Evolutionary conservation across 2,113 vertebrate species (phyloP), one percentile per base, ranked within the genome.

Genomic region (Atractosteus spatula): DNA sequence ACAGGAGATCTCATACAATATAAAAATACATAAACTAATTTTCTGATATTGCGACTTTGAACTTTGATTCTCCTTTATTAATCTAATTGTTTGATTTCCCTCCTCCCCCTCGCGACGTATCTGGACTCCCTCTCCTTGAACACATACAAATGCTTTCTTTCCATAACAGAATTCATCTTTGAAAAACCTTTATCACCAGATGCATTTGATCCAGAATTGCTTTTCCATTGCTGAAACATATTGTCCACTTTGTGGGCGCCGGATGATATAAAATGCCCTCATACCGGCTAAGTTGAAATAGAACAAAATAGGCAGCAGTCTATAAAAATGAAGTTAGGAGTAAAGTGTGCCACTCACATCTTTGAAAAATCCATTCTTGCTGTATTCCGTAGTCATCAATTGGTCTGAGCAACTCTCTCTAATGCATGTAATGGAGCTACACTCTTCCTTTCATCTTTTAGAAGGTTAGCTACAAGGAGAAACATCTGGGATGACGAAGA

Each of bases 351-450:
- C 94, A 94, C 95, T 98, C 93, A 95, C 94, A 92, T 92, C 88
- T 94, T 87, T 82, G 93, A 93, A 90, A 94, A 92, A 93, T 88
- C 91, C 92, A 92, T 93, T 94, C 88, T 92, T 91, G 88, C 91
- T 92, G 94, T 94, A 95, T 96, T 94, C 92, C 87, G 91, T 93
- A 94, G 93, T 92, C 92, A 91, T 90, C 90, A 89, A 91, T 93
- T 84, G 83, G 89, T 89, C 81, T 87, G 86, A 93, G 81, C 91
- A 95, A 85, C 92, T 92, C 94, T 87, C 90, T 88, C 91, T 95
- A 95, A 95, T 96, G 92, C 92, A 94, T 89, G 91, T 97, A 97
- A 97, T 98, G 94, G 94, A 95, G 89, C 91, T 89, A 88, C 91
- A 92, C 89, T 94, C 86, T 88, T 83, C 89, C 95, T 98, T 97